A percentile compares a stretch with the other conserved stretches of the same genome.
Conservation (phyloP, 2,113 vertebrate species). For the Aptenodytes forsteri region DNA sequence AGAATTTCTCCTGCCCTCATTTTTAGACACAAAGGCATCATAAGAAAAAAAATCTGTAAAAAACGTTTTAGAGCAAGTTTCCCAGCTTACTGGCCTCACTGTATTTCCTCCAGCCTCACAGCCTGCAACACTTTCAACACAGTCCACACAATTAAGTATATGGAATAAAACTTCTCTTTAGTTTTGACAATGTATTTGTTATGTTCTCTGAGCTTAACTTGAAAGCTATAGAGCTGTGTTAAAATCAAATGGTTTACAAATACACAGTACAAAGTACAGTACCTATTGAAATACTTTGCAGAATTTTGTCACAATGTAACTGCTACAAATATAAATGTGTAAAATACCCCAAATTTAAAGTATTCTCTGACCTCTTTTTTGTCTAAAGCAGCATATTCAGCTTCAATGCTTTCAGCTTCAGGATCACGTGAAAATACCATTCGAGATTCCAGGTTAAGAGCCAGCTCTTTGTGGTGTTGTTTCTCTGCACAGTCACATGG, state of each 20-base stretch:
- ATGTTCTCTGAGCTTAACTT: not conserved
- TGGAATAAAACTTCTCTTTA: not conserved
- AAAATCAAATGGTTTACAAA: not conserved
- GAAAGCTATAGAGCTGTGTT: not conserved
- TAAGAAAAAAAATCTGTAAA: not conserved
- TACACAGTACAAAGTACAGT: not conserved
- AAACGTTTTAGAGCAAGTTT: not conserved
- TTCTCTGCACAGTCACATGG: slow-evolving; percentile 98
- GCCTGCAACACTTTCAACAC: not conserved
- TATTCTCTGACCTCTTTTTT: slow-evolving; percentile 87
- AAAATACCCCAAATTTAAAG: not conserved
- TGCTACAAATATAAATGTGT: not conserved
- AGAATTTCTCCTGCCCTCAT: not conserved
- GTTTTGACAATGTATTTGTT: not conserved
- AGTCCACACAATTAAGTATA: not conserved
- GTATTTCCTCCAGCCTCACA: not conserved
- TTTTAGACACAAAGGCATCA: not conserved
- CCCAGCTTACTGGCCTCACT: not conserved
- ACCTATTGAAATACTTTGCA: not conserved
- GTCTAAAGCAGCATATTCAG: slow-evolving; percentile 95
- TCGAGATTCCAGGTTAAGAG: slow-evolving; percentile 95
- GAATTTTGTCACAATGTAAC: not conserved
- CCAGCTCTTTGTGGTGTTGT: slow-evolving; percentile 95
- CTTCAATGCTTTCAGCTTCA: slow-evolving; percentile 93
- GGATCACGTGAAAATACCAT: slow-evolving; percentile 98